Conservation (phyloP, 2,888 invertebrate species). For the Disparrhopalites patrizii region DNA sequence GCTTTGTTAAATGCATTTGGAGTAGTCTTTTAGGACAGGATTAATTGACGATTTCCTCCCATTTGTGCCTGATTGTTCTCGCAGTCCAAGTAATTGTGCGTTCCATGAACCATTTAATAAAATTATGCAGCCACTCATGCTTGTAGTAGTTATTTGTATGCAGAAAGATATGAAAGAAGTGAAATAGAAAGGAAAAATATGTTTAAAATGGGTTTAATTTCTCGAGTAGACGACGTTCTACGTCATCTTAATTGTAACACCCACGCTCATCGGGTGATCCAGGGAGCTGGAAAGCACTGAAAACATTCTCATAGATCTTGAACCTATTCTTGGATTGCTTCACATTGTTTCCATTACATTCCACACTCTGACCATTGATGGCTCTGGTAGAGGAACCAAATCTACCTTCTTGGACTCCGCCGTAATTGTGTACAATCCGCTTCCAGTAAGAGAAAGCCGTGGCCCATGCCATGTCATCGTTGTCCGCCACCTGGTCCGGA, state of each 20-base stretch:
- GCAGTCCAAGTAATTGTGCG: too few species aligned
- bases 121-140: too few species aligned
- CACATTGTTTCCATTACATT: background rate
- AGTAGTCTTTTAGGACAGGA: too few species aligned
- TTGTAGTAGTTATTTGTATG: too few species aligned
- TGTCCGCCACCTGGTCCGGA: constrained; percentile 22
- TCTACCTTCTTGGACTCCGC: background rate
- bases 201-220: too few species aligned
- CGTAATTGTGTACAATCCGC: background rate
- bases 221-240: too few species aligned
- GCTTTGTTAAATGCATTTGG: too few species aligned
- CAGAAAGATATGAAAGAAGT: too few species aligned
- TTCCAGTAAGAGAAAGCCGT: constrained; percentile 23
- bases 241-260: background rate
- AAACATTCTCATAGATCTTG: background rate
- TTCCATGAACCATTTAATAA: too few species aligned
- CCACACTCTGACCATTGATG: constrained; percentile 34
- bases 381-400: constrained; percentile 31
- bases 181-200: too few species aligned
- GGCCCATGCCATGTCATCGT: constrained; percentile 12
- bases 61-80: too few species aligned
- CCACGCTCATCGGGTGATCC: background rate
- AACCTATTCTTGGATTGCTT: background rate
- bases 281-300: background rate
- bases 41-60: too few species aligned